A percentile compares a stretch with the other conserved stretches of the same genome.
Evolutionary conservation across 2,113 vertebrate genomes (phyloP).

Genomic region (Entelurus aequoreus): DNA sequence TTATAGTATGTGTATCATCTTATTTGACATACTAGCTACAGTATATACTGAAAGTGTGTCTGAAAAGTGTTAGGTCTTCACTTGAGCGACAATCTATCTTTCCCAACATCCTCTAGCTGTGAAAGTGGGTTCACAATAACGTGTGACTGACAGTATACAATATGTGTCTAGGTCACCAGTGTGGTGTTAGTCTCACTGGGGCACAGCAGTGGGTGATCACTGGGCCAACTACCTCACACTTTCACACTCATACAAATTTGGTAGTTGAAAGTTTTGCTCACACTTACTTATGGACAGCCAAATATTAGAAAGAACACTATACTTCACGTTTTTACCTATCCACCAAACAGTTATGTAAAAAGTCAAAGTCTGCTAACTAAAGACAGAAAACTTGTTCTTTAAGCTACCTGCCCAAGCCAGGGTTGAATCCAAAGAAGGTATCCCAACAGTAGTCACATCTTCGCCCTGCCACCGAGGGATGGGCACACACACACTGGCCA

Average conservation of each 20-base stretch:
- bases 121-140: conserved; percentile 43
- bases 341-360: neutral
- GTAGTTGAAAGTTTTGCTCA: neutral
- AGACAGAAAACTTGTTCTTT: neutral
- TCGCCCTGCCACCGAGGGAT: conserved; percentile 74
- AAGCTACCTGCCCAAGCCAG: conserved; percentile 78
- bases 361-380: neutral
- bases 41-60: neutral
- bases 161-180: conserved; percentile 47
- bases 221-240: conserved; percentile 84
- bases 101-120: conserved; percentile 24
- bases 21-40: neutral
- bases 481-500: conserved; percentile 78
- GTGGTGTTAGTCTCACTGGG: conserved; percentile 67
- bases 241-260: conserved; percentile 42
- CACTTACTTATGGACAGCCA: conserved; percentile 70
- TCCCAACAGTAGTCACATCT: conserved; percentile 79
- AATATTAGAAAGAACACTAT: neutral
- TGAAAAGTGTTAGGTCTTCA: conserved; percentile 36
- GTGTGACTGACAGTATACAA: conserved; percentile 9
- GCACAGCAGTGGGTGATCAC: conserved; percentile 71
- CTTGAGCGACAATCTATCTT: conserved; percentile 24
- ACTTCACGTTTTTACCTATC: neutral
- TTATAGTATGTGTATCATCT: too few species aligned
- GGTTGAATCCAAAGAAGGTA: conserved; percentile 82